Conservation (phyloP, 2,888 invertebrate species). For the Drosophila sordidula region DNA sequence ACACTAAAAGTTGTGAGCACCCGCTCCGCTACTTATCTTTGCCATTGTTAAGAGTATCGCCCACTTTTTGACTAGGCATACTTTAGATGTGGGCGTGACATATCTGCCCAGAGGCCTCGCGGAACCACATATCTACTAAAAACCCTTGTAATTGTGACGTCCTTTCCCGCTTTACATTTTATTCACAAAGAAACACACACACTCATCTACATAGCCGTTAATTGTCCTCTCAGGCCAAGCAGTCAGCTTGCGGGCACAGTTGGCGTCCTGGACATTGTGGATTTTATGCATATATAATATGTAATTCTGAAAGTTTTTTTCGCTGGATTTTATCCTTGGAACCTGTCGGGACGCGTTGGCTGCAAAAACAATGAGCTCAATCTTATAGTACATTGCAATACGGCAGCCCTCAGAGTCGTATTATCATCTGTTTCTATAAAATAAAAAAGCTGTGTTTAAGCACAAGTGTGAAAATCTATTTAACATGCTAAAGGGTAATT, state of each 20-base stretch:
- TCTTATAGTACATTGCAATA: neutral
- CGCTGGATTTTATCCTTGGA: slow-evolving; percentile 61
- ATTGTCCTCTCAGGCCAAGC: slow-evolving; percentile 52
- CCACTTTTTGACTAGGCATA: slow-evolving; percentile 35
- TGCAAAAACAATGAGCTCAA: slow-evolving; percentile 55
- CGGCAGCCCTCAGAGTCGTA: neutral
- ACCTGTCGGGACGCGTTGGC: slow-evolving; percentile 51
- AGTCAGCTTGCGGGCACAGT: slow-evolving; percentile 35
- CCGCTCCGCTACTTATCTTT: slow-evolving; percentile 27
- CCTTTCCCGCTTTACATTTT: slow-evolving; percentile 20
- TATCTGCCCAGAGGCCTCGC: slow-evolving; percentile 32
- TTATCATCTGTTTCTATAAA: neutral
- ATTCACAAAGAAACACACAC: slow-evolving; percentile 36
- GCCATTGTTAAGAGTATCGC: slow-evolving; percentile 50
- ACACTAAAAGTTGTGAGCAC: slow-evolving; percentile 29
- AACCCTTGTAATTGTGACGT: slow-evolving; percentile 37
- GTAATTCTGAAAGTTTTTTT: slow-evolving; percentile 75
- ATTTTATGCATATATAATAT: slow-evolving; percentile 83
- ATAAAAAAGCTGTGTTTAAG: neutral
- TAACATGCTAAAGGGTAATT: neutral
- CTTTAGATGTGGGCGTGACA: slow-evolving; percentile 35
- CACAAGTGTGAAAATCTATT: neutral
- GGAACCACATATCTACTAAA: slow-evolving; percentile 43
- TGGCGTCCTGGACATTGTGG: slow-evolving; percentile 27
- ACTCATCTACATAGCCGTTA: slow-evolving; percentile 34